Evolutionary conservation across 2,797 vertebrate species (phyloP).

Genomic region (Oceanodroma leucorhoa): DNA sequence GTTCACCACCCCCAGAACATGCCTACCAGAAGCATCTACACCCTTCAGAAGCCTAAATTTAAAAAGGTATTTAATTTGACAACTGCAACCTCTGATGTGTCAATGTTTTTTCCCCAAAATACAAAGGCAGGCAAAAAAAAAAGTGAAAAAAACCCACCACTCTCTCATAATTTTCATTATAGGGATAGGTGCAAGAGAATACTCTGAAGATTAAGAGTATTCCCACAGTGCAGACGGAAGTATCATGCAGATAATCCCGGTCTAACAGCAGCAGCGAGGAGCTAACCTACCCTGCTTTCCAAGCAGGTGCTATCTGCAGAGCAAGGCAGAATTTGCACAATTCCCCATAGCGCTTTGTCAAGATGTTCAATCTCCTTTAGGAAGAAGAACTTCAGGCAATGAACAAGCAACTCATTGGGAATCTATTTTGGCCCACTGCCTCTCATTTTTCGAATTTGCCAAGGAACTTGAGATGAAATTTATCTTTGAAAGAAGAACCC

Average conservation of each 20-base stretch:
- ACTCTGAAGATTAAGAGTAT: background rate
- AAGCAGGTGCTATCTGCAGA: background rate
- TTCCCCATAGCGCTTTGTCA: background rate
- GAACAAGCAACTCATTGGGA: background rate
- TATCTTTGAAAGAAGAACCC: background rate
- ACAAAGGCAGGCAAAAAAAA: background rate
- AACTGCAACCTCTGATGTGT: background rate
- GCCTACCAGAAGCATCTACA: background rate
- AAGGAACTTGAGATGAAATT: background rate
- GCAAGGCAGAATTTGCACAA: background rate
- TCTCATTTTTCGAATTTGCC: background rate
- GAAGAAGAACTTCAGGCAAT: background rate
- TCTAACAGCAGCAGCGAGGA: background rate
- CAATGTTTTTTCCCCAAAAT: background rate
- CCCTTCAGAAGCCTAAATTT: background rate
- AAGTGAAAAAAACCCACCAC: background rate
- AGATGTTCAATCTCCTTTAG: conserved; percentile 10
- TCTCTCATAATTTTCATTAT: background rate
- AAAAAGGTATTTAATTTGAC: background rate
- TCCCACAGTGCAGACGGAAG: background rate
- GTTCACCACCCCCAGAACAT: background rate
- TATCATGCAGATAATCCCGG: background rate
- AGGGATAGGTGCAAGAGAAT: background rate
- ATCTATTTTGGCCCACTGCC: background rate
- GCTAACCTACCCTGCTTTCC: background rate